These are phyloP conservation scores for Atta texana DNA, from an alignment of 1,140 invertebrate genomes.

Conservation along the genomic window DNA sequence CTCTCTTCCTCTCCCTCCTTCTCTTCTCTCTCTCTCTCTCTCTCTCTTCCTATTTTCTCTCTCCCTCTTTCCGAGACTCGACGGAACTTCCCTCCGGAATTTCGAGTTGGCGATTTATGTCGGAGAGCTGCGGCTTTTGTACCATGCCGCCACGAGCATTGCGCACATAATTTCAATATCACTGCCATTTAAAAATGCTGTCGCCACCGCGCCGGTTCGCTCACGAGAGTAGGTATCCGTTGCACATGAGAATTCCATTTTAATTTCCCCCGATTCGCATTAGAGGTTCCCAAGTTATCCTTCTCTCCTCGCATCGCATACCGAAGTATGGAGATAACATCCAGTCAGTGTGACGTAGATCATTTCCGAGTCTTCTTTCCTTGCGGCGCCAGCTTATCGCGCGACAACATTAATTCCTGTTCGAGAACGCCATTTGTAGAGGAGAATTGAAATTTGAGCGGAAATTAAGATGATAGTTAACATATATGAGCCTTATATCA, in stretches of 20 bases:
- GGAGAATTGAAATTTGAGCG: slow-evolving; percentile 59
- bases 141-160: slow-evolving; percentile 68
- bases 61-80: not conserved
- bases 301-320: not conserved
- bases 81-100: slow-evolving; percentile 60
- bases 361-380: slow-evolving; percentile 40
- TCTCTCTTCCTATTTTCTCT: not conserved
- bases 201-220: not conserved
- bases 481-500: slow-evolving; percentile 52
- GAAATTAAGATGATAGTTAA: slow-evolving; percentile 57
- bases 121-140: slow-evolving; percentile 61
- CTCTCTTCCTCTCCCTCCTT: not conserved
- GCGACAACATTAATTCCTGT: slow-evolving; percentile 50
- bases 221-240: slow-evolving; percentile 27
- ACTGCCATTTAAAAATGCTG: slow-evolving; percentile 45
- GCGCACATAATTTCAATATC: slow-evolving; percentile 76
- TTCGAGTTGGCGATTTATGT: slow-evolving; percentile 71
- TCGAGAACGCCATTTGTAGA: slow-evolving; percentile 25
- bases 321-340: slow-evolving; percentile 42
- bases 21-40: not conserved
- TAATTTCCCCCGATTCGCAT: slow-evolving; percentile 33
- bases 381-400: slow-evolving; percentile 37
- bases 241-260: slow-evolving; percentile 55
- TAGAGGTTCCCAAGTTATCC: not conserved
- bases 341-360: slow-evolving; percentile 12